Evolutionary conservation across 1,140 invertebrate species (phyloP), one percentile per base, ranked within the genome.

Genomic region (Listronotus oregonensis): DNA sequence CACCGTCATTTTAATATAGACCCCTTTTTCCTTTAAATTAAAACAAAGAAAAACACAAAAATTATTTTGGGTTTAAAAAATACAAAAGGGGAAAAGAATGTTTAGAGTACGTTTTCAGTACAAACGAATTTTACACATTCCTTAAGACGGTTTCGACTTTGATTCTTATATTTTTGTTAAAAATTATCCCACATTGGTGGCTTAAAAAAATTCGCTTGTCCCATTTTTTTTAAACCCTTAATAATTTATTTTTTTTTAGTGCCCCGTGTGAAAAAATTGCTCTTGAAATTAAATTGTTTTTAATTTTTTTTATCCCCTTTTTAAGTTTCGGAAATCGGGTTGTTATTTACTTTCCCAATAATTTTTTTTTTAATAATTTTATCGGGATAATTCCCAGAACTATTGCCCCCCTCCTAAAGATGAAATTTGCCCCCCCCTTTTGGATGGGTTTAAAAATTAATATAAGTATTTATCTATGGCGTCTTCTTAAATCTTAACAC

Each of bases 331-430:
- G 75, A 5, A 77, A 78, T 78, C 21, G 77, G 75, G 65, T 79
- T 77, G 63, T 78, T 79, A 52, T 84, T 84, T 37, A 82, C 70
- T 69, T 81, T 82, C 10, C 78, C 79, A 5, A 78, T 78, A 67
- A 77, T 71, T 66, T 77, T 81, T 62, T 84, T 83, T 66, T 87
- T 87, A 11, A 86, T 83, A 56, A 86, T 85, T 32, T 85, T 86
- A 71, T 86, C 85, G 0, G 85, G 85, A 72, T 85, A 85, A 74
- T 86, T 85, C 49, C 83, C 83, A 15, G 81, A 79, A 42, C 79
- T 84, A 5, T 78, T 80, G 6, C 78, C 77, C 56, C 80, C 78
- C 77, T 55, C 80, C 81, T 14, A 78, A 75, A 32, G 78, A 79
- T 9, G 79, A 61, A 59, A 74, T 46, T 72, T 31, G 79, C 79